A percentile compares a stretch with the other conserved stretches of the same genome.
These are phyloP conservation scores for Ecliptopera silaceata DNA, from an alignment of 2,888 invertebrate genomes.

Conservation along the genomic window DNA sequence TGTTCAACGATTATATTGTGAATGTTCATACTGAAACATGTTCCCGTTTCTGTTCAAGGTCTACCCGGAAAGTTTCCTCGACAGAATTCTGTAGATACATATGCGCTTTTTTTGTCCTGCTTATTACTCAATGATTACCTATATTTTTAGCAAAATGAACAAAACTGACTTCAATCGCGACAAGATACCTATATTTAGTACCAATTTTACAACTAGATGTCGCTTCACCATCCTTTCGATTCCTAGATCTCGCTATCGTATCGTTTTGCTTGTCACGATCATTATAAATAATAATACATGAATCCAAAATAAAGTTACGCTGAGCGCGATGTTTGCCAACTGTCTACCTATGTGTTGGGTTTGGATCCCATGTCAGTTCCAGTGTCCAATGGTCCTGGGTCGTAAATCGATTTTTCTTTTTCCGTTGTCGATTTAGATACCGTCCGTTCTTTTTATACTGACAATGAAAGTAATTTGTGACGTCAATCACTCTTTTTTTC, in stretches of 20 bases:
- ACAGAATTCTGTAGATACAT: too few species aligned
- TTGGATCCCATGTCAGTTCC: slow-evolving; percentile 29
- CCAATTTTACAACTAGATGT: too few species aligned
- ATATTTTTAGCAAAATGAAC: too few species aligned
- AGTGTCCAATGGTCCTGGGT: slow-evolving; percentile 18
- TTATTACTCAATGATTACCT: too few species aligned
- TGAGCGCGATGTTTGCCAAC: not conserved
- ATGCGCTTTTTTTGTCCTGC: too few species aligned
- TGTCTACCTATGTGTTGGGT: not conserved
- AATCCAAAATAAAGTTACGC: not conserved
- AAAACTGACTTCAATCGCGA: too few species aligned
- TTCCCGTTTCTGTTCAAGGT: not conserved
- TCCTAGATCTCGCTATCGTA: too few species aligned
- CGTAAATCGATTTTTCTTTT: slow-evolving; percentile 35
- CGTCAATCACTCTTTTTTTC: slow-evolving; percentile 46
- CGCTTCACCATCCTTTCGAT: too few species aligned
- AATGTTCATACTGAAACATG: not conserved
- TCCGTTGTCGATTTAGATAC: slow-evolving; percentile 48
- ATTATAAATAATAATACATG: too few species aligned
- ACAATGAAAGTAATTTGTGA: slow-evolving; percentile 57
- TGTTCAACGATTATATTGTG: not conserved
- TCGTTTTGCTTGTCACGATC: too few species aligned
- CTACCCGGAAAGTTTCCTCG: not conserved
- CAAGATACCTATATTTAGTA: too few species aligned
- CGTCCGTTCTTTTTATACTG: slow-evolving; percentile 42